A percentile compares a stretch with the other conserved stretches of the same genome.
These are phyloP conservation scores for Crypturellus undulatus DNA, from an alignment of 2,113 vertebrate species.

Conservation along the genomic window DNA sequence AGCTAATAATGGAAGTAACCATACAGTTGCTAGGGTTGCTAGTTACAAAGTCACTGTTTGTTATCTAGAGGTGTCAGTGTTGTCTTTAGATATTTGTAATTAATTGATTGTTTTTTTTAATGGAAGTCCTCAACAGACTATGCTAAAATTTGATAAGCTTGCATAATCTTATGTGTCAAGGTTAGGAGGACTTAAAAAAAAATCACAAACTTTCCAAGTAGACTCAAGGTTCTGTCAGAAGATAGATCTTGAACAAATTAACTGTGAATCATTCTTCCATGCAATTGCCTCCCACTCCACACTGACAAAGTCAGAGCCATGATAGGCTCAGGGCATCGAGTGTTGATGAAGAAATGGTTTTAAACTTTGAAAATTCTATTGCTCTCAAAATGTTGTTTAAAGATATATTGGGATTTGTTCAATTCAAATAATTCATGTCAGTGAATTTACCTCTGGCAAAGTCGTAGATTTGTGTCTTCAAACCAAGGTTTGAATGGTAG, in stretches of 20 bases:
- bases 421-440: background rate
- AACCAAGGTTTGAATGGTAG: background rate
- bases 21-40: no score
- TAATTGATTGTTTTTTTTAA: background rate
- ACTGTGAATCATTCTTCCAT: background rate
- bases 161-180: background rate
- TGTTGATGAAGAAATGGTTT: background rate
- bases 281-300: background rate
- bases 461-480: background rate
- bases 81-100: no score
- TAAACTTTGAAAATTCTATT: background rate
- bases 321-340: background rate
- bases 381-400: background rate
- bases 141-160: background rate
- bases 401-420: background rate
- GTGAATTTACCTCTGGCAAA: background rate
- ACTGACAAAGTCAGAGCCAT: background rate
- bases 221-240: no score
- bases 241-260: no score
- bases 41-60: no score
- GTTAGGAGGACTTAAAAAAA: background rate
- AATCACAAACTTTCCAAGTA: background rate
- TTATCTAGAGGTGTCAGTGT: no score
- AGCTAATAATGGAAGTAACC: no score
- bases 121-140: background rate